Evolutionary conservation across 2,888 invertebrate genomes (phyloP), one percentile per base, ranked within the genome.

Genomic region (Thecocarcelia acutangulata): DNA sequence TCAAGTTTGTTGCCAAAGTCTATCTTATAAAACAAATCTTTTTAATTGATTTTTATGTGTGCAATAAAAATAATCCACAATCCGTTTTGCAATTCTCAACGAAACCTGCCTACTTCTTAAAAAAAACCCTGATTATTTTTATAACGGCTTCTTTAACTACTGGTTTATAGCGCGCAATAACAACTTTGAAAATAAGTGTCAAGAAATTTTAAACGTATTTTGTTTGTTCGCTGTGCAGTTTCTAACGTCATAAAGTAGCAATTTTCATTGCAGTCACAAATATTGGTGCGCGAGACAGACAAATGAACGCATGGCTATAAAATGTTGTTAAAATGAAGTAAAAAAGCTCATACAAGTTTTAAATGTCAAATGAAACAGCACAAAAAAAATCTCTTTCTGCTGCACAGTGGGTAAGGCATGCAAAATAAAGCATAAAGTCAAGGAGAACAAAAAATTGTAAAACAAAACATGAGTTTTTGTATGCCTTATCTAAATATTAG

Each of bases 311-410:
- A 54, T 28, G 58, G 12, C 24, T 40, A 63, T 46, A 63, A 63
- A 73, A 61, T 61, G 19, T 44, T 52, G 72, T 24, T 63, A 21
- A 5, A 33, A 33, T 33, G 33, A 33, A 33, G 24, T 21, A 40
- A 52, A 56, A 12, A 56, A 61, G 37, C 13, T 24, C 19, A 61
- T 61, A 63, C 77, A 69, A 63, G 77, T 77, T 81, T 81, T 81
- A 81, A 81, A 81, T 81, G 81, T 81, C 81, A 81, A 73, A 63
- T 81, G 76, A 68, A 76, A 81, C 61, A 63, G 50, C 56, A 77
- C 40, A 40, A 73, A 19, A 48, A 64, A 2, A 40, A n/a, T 44
- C 11, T n/a, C 3, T 33, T 13, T 15, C n/a, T 69, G 3, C 17
- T 40, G 4, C 17, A 64, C 63, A 48, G 74, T 64, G 73, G 73